Evolutionary conservation across 1,140 invertebrate species (phyloP), one percentile per base, ranked within the genome.

Genomic region (Orius laevigatus): DNA sequence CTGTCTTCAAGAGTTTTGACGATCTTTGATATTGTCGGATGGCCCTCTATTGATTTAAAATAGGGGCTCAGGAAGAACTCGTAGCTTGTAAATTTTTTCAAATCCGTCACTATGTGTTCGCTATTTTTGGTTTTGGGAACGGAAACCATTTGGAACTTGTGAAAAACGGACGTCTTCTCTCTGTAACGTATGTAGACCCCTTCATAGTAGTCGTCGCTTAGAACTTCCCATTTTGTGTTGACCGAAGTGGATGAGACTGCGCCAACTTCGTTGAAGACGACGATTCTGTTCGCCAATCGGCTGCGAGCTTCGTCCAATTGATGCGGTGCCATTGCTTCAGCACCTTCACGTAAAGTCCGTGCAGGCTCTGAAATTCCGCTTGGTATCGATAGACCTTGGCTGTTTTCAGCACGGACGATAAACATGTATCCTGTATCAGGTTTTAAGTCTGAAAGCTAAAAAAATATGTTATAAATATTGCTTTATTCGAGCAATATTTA

Each of bases 151-250:
- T 74, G 72, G 57, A 76, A 79, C 56, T 79, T 74, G 0, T 69
- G 66, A 46, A 62, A 70, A 41, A 67, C 62, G 10, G 73, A 71
- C 40, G 75, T 77, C 47, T 82, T 67, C 58, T 85, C 78, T 47
- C 87, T 77, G 62, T 90, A 97, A 50, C 89, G 78, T 43, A 96
- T 83, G 60, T 93, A 91, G n/a, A 92, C 80, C 10, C 92, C 91
- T 68, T 95, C 84, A 1, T 92, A 72, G 56, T 69, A 63, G 46
- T 71, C 67, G 4, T 66, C 65, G 14, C 68, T 66, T 25, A 49
- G 15, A 32, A 89, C 78, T 68, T 81, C 79, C 88, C 89, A 93
- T 48, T 76, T 73, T 53, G 92, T 71, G 64, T 79, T 77, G 2
- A 91, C 73, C 33, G 81, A 78, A 38, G 81, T 86, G 3, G 86